Evolutionary conservation across 2,113 vertebrate species (phyloP).

Genomic region (Sclerurus mexicanus): DNA sequence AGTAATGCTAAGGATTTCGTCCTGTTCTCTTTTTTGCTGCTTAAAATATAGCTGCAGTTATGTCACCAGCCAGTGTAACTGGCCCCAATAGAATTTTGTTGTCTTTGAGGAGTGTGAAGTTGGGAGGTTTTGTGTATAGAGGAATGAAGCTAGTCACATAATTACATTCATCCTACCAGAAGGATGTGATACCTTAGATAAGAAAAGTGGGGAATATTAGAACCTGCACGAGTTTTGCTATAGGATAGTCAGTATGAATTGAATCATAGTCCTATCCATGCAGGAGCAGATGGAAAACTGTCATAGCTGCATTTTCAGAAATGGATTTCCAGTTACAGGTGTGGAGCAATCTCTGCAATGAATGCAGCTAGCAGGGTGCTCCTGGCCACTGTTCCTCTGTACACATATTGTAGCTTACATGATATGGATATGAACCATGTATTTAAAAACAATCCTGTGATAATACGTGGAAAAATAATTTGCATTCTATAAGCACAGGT

Average conservation of each 20-base stretch:
- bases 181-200: background rate
- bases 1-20: background rate
- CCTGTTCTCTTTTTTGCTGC: background rate
- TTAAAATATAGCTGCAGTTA: background rate
- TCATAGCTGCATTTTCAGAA: background rate
- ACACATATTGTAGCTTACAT: background rate
- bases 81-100: background rate
- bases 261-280: background rate
- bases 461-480: background rate
- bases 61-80: background rate
- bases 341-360: background rate
- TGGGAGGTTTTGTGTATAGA: background rate
- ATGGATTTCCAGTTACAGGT: background rate
- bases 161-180: background rate
- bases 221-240: background rate
- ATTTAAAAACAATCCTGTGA: background rate
- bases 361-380: background rate
- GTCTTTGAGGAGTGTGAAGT: background rate
- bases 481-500: background rate
- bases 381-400: background rate
- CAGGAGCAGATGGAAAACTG: background rate
- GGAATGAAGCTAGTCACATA: background rate
- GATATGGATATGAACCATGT: background rate
- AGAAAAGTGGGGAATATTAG: background rate
- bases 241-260: background rate